These are phyloP conservation scores for Frankliniella intonsa DNA, from an alignment of 2,888 invertebrate species.

Conservation along the genomic window DNA sequence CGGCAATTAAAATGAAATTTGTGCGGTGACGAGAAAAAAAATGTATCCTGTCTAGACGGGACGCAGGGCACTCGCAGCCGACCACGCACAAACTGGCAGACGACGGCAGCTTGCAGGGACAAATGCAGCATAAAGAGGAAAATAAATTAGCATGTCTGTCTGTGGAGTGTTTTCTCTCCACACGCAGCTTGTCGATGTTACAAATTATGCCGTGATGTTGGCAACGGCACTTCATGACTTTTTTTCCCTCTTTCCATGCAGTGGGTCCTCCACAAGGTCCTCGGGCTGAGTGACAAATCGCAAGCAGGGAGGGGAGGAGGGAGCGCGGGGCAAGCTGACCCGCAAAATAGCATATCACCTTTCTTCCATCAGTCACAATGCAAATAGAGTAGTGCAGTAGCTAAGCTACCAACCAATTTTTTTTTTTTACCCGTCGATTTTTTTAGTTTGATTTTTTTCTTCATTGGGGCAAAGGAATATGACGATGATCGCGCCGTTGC, in stretches of 20 bases:
- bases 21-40: no score
- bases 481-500: no score
- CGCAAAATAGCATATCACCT: constrained; percentile 20
- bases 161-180: no score
- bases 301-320: background rate
- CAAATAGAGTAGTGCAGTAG: background rate
- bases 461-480: background rate
- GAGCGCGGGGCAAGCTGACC: background rate
- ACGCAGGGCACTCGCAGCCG: no score
- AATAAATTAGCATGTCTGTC: no score
- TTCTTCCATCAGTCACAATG: constrained; percentile 6
- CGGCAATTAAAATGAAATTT: background rate
- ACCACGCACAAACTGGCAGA: no score
- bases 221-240: background rate
- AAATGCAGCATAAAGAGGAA: no score
- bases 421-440: background rate
- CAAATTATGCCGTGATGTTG: background rate
- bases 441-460: background rate
- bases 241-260: background rate
- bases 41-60: no score
- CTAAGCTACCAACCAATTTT: background rate
- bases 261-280: background rate
- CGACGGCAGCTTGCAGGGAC: no score
- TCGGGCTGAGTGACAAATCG: background rate
- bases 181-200: background rate